A percentile compares a stretch with the other conserved stretches of the same genome.
phyloP scores from a whole-genome alignment of 2,888 invertebrate genomes.

The Fragum whitleyi region DNA sequence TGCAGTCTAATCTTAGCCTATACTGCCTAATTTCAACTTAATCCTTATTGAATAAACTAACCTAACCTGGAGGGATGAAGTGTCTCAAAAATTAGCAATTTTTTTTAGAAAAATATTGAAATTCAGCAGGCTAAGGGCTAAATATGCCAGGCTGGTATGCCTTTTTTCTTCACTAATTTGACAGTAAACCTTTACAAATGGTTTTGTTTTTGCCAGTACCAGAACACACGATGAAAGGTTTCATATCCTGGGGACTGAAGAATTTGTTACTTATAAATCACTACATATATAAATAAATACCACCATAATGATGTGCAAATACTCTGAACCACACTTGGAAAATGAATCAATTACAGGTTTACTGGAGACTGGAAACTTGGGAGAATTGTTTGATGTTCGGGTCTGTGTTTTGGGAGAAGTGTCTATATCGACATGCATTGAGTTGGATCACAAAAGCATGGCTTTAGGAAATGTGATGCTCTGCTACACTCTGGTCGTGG shows the following conservation, averaged over 20 bases:
- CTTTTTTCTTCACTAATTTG: constrained; percentile 49
- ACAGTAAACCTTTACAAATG: constrained; percentile 39
- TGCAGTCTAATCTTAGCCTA: too few relatives aligned
- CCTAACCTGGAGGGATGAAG: too few relatives aligned
- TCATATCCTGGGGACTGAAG: not conserved
- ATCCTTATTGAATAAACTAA: too few relatives aligned
- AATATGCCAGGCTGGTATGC: constrained; percentile 25
- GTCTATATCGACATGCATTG: too few relatives aligned
- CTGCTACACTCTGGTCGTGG: too few relatives aligned
- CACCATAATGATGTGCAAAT: constrained; percentile 31
- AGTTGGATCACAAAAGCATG: too few relatives aligned
- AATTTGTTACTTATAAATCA: constrained; percentile 32
- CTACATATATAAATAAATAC: constrained; percentile 32
- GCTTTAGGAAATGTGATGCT: too few relatives aligned
- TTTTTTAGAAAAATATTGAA: too few relatives aligned
- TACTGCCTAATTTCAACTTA: too few relatives aligned
- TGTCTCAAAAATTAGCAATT: too few relatives aligned
- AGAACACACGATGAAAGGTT: constrained; percentile 29
- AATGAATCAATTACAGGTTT: constrained; percentile 30
- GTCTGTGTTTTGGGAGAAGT: constrained; percentile 24
- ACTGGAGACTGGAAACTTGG: constrained; percentile 1
- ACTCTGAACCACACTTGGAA: constrained; percentile 18
- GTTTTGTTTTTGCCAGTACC: constrained; percentile 14
- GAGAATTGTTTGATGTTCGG: constrained; percentile 28
- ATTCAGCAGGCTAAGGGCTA: not conserved